These are phyloP conservation scores for Limnephilus marmoratus DNA, from an alignment of 2,888 invertebrate species.

Conservation along the genomic window DNA sequence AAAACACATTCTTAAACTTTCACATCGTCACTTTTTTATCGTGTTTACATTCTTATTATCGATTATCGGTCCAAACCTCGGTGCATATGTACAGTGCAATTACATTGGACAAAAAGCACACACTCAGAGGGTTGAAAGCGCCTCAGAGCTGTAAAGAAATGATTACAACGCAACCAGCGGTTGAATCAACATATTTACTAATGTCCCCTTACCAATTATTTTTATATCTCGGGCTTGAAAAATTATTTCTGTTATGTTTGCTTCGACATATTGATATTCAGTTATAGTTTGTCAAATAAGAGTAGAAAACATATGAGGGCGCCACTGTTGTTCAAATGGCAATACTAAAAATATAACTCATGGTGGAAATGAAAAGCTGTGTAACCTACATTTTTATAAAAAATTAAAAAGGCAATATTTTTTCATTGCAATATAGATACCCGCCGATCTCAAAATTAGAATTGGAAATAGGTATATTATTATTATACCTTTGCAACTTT, in stretches of 20 bases:
- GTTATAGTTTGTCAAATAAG: neutral
- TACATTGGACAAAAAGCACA: neutral
- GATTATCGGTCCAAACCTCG: neutral
- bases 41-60: neutral
- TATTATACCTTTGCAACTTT: too few species aligned
- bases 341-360: too few species aligned
- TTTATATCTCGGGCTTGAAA: neutral
- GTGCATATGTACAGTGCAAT: slow-evolving; percentile 2
- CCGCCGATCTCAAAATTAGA: too few species aligned
- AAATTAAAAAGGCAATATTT: too few species aligned
- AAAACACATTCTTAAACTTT: neutral
- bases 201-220: neutral
- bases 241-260: neutral
- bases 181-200: neutral
- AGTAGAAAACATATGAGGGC: too few species aligned
- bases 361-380: too few species aligned
- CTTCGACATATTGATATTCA: neutral
- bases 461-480: too few species aligned
- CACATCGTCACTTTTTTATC: neutral
- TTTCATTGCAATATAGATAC: too few species aligned
- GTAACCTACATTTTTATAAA: too few species aligned
- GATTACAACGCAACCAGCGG: neutral
- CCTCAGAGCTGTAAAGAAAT: neutral
- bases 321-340: too few species aligned
- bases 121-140: neutral